Percentiles rank a stretch among this genome's conserved stretches.
Evolutionary conservation across 2,113 vertebrate genomes (phyloP).

Genomic region (Anhinga rufa): DNA sequence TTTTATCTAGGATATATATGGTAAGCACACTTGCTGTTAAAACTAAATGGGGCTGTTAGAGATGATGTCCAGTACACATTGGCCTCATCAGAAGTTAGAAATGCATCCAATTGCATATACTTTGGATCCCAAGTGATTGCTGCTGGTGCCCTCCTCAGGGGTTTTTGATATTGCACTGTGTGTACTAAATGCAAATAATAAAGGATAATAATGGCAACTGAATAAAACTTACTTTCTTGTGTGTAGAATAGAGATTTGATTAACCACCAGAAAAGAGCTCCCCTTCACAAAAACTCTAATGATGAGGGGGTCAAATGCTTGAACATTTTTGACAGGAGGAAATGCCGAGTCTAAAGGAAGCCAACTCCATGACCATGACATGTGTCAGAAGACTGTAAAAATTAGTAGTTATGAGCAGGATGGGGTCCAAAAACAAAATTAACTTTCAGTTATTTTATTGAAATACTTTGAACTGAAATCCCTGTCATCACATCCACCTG

Average conservation of each 20-base stretch:
- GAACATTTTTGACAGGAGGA: background rate
- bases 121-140: slow-evolving; percentile 18
- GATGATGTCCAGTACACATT: accelerated
- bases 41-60: background rate
- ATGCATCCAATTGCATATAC: background rate
- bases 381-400: background rate
- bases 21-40: background rate
- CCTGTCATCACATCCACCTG: background rate
- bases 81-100: background rate
- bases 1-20: background rate
- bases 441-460: background rate
- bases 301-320: background rate
- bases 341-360: background rate
- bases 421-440: background rate
- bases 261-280: background rate
- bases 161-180: slow-evolving; percentile 27
- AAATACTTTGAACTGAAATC: background rate
- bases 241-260: background rate
- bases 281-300: background rate
- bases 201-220: background rate
- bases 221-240: background rate
- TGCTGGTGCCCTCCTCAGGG: slow-evolving; percentile 58
- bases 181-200: background rate
- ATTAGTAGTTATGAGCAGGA: background rate
- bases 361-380: background rate